Base-by-base conservation (phyloP, 2,888 invertebrate genomes). In the Dendrolimus pini region DNA sequence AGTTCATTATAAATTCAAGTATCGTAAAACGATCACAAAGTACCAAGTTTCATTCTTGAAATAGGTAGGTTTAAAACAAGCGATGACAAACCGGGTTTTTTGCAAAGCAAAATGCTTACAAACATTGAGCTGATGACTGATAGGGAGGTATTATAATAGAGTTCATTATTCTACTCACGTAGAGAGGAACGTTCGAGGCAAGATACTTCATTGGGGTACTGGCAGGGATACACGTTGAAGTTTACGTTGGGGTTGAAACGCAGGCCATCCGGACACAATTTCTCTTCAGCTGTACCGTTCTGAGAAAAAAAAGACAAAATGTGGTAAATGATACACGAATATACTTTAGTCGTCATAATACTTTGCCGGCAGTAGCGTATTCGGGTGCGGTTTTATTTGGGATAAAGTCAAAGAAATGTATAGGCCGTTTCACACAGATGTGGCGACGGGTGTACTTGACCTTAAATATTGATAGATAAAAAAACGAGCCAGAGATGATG, bases 141-240 rank as follows among this genome's bases (percentile, higher is more conserved):
- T 53, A 55, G 56, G 47, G 55, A 55, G 41, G 55, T 57, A 55
- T 41, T 52, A 41, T 41, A 53, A 56, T 41, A 3, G 42, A 53
- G 52, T 13, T 9, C 14, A 41, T 41, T 54, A 57, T 62, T 57
- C 55, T 61, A 92, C 93, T 93, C 86, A 95, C 95, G 96, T 58
- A 93, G 85, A 42, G 92, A 88, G 7, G 94, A 90, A 64, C 96
- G 92, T 67, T 94, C 94, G 3, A 92, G 92, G 74, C 97, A 97
- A 62, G 94, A 90, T 7, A 96, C 94, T 67, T 97, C 96, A 61
- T 94, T 94, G 56, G 97, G 97, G 82, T 97, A 97, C 70, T 95
- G 94, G 75, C 97, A 97, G 2, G 96, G 96, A 75, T 94, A 96
- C 14, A 92, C 92, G 60, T 92, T 93, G 68, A 92, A 89, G 30